Evolutionary conservation across 2,888 invertebrate species (phyloP).

Genomic region (Agrotis clavis): DNA sequence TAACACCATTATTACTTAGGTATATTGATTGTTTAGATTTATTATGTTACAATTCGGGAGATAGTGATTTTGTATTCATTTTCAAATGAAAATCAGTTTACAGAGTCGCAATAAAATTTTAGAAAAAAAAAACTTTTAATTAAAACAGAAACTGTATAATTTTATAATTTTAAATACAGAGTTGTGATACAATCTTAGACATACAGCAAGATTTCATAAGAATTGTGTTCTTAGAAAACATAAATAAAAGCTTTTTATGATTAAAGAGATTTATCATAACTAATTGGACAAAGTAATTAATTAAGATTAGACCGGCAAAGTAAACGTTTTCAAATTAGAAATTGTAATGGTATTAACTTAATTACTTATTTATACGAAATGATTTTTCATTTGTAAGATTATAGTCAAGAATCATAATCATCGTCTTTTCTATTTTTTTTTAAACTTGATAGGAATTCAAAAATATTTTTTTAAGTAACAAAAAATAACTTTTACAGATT

Average conservation of each 20-base stretch:
- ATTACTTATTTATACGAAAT: too few species aligned
- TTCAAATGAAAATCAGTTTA: not conserved
- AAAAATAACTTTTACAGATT: too few species aligned
- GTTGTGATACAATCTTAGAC: not conserved
- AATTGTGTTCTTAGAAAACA: not conserved
- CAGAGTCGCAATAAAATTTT: not conserved
- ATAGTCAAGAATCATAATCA: too few species aligned
- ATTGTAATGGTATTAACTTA: too few species aligned
- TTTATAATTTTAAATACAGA: not conserved
- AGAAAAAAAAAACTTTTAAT: too few species aligned
- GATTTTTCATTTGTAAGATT: too few species aligned
- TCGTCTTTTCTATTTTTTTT: too few species aligned
- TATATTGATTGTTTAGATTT: conserved; percentile 54
- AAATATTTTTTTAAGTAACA: too few species aligned
- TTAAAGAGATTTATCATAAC: not conserved
- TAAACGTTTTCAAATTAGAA: too few species aligned
- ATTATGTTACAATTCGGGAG: conserved; percentile 51
- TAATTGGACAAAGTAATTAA: not conserved
- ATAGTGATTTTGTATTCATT: conserved; percentile 24
- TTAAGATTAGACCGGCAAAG: not conserved
- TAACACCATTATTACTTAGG: conserved; percentile 42
- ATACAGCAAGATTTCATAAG: not conserved
- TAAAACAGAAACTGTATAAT: too few species aligned
- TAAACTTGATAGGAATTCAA: too few species aligned
- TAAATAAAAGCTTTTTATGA: not conserved